Conservation (phyloP, 2,888 invertebrate species). For the Athalia cordata region DNA sequence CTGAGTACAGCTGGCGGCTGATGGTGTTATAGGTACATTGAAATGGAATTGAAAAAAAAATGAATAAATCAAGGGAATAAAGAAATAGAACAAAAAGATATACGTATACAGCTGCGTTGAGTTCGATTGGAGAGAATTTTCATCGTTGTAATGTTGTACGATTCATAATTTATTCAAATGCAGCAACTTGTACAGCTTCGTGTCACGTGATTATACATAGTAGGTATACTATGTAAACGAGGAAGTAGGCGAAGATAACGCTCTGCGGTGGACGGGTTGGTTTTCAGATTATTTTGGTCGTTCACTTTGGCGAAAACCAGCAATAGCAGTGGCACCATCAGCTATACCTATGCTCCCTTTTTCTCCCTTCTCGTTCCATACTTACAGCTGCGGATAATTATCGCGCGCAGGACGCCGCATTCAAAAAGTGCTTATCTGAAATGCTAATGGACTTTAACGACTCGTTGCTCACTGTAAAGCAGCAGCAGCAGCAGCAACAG, state of each 20-base stretch:
- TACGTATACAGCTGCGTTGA: too few species aligned
- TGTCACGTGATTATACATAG: too few species aligned
- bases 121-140: too few species aligned
- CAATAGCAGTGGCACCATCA: too few species aligned
- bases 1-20: constrained; percentile 15
- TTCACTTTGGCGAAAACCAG: constrained; percentile 8
- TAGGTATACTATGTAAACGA: too few species aligned
- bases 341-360: not conserved
- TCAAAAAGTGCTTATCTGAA: constrained; percentile 42
- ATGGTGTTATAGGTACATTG: not conserved
- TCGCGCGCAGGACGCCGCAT: constrained; percentile 26
- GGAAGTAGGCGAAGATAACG: constrained; percentile 20
- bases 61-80: too few species aligned
- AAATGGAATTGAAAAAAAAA: not conserved
- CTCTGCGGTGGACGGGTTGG: too few species aligned
- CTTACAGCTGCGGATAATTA: constrained; percentile 13
- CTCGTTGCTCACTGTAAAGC: constrained; percentile 27
- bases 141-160: too few species aligned
- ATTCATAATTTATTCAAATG: too few species aligned
- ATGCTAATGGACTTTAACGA: constrained; percentile 41
- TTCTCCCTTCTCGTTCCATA: not conserved
- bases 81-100: too few species aligned
- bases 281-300: constrained; percentile 1
- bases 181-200: too few species aligned
- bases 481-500: not conserved